These are phyloP conservation scores for Synanthedon andrenaeformis DNA, from an alignment of 2,888 invertebrate species.

Conservation along the genomic window DNA sequence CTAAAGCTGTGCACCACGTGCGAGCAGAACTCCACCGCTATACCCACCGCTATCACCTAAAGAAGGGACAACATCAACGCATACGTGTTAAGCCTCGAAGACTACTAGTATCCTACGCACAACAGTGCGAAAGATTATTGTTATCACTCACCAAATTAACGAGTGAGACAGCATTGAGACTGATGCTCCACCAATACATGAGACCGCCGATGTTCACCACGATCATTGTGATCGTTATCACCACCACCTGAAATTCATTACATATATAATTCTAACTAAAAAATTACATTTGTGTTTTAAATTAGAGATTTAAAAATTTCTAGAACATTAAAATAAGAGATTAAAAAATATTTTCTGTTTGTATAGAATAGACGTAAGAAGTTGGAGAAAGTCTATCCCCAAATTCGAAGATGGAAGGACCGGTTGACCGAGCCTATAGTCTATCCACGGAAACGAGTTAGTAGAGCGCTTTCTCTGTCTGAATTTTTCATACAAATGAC, in stretches of 20 bases:
- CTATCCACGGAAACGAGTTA: too few species aligned
- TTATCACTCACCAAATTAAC: constrained; percentile 82
- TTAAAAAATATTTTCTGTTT: too few species aligned
- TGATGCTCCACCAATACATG: constrained; percentile 98
- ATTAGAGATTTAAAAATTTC: too few species aligned
- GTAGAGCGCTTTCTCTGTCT: too few species aligned
- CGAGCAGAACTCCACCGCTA: constrained; percentile 98
- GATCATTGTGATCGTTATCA: constrained; percentile 94
- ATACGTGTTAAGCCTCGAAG: not conserved
- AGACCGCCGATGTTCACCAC: constrained; percentile 91
- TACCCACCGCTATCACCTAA: constrained; percentile 96
- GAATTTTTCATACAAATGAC: too few species aligned
- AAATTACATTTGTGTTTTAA: too few species aligned
- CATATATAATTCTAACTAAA: not conserved
- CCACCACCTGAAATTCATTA: constrained; percentile 72
- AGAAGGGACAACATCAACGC: not conserved
- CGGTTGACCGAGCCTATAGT: too few species aligned
- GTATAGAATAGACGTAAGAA: too few species aligned
- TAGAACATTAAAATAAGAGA: too few species aligned
- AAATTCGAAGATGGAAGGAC: too few species aligned
- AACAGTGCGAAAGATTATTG: too few species aligned
- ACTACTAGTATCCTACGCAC: not conserved
- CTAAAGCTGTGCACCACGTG: constrained; percentile 96
- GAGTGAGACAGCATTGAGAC: constrained; percentile 95
- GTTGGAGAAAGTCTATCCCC: too few species aligned